phyloP scores from a whole-genome alignment of 2,797 vertebrate species.

The Craterocephalus amniculus region DNA sequence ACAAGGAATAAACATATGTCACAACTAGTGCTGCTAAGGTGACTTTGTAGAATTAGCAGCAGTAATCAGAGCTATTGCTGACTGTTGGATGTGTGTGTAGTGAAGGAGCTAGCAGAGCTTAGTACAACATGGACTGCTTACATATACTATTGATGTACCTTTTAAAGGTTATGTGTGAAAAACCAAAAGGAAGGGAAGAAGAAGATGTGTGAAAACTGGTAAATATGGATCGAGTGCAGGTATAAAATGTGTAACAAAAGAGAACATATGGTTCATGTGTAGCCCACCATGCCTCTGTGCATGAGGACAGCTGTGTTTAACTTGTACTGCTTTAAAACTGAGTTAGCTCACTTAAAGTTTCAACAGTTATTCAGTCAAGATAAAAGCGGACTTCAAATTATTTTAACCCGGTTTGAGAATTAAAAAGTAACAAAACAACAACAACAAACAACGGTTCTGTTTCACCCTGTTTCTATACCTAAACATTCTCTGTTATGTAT shows the following conservation, averaged over 20 bases:
- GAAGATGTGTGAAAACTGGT: not conserved
- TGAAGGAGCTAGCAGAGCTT: too few relatives aligned
- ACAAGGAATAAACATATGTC: not conserved
- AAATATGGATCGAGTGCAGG: not conserved
- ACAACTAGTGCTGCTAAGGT: slow-evolving; percentile 1
- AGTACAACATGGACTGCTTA: not conserved
- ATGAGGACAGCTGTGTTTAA: not conserved
- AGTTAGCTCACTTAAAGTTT: not conserved
- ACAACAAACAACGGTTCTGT: too few relatives aligned
- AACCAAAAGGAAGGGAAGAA: not conserved
- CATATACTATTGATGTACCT: not conserved
- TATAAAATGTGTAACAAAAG: too few relatives aligned
- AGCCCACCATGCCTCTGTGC: too few relatives aligned
- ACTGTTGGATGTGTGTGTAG: too few relatives aligned
- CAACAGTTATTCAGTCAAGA: not conserved
- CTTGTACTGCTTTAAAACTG: not conserved
- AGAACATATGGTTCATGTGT: not conserved
- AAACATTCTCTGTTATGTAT: too few relatives aligned
- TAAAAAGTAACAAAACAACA: too few relatives aligned
- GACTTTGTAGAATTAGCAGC: not conserved
- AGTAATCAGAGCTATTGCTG: not conserved
- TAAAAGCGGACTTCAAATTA: too few relatives aligned
- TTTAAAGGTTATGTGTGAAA: not conserved
- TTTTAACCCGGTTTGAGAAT: too few relatives aligned
- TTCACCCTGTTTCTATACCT: too few relatives aligned